Evolutionary conservation across 1,140 invertebrate genomes (phyloP).

Genomic region (Dryas iulia): DNA sequence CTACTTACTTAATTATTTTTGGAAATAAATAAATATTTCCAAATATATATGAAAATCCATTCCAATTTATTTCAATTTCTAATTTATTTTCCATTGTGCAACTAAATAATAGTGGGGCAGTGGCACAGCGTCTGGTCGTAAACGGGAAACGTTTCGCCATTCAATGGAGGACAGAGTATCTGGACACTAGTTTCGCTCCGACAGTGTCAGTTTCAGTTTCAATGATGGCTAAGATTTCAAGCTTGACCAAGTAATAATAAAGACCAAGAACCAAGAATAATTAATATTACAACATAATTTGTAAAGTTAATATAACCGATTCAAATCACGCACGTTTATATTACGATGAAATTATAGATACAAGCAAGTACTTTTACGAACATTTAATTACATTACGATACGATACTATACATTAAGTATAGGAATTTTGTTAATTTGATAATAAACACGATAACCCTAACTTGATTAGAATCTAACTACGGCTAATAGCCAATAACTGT

Average conservation of each 20-base stretch:
- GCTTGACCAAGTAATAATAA: no score
- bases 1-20: neutral
- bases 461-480: neutral
- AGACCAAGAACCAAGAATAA: no score
- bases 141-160: no score
- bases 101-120: no score
- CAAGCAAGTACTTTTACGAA: neutral
- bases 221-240: no score
- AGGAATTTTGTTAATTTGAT: constrained; percentile 5
- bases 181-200: no score
- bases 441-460: constrained; percentile 3
- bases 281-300: neutral
- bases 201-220: no score
- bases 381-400: neutral
- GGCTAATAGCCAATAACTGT: constrained; percentile 4
- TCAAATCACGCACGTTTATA: neutral
- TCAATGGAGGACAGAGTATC: neutral
- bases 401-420: neutral
- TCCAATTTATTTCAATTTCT: no score
- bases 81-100: neutral
- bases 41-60: no score
- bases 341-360: neutral
- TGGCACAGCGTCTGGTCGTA: no score
- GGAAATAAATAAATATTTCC: no score
- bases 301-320: neutral